Base-by-base conservation (phyloP, 2,888 invertebrate species). In the Cyrtodaria siliqua region DNA sequence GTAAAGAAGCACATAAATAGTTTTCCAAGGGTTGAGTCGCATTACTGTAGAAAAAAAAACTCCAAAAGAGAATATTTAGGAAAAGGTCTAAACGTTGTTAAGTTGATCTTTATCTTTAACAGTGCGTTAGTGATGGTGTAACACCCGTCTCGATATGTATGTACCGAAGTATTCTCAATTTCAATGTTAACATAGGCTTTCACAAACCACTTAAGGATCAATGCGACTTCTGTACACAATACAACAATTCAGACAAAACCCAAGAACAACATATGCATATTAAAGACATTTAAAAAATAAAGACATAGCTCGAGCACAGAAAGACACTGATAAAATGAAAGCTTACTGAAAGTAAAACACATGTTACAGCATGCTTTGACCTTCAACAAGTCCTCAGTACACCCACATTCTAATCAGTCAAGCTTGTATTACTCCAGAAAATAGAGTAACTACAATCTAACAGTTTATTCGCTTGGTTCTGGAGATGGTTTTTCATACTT, bases 331-430 rank as follows among this genome's bases (percentile, higher is more conserved):
- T n/a, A n/a, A n/a, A n/a, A n/a, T n/a, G n/a, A n/a, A n/a, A n/a
- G n/a, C n/a, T n/a, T n/a, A n/a, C n/a, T n/a, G n/a, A 53, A 16
- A 33, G 57, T 20, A 12, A 8, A 12, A 38, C 8, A 38, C 12
- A 53, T 20, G 40, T 52, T 38, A 70, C 52, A 4, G 70, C 63
- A 0, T 71, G 74, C 26, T 72, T 76, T 72, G n/a, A n/a, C n/a
- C n/a, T n/a, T n/a, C n/a, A n/a, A n/a, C n/a, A n/a, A n/a, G n/a
- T 38, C 16, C 40, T 79, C 2, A 14, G 60, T 12, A 79, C 79
- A 0, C 79, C 75, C 2, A n/a, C 27, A 75, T 20, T 47, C 62
- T n/a, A 63, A 63, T 79, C 75, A 50, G 18, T 76, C 75, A 16
- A 18, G 23, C n/a, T 50, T 74, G 0, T 76, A 69, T 23, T 79